These are phyloP conservation scores for Hylyphantes graminicola DNA, from an alignment of 1,140 invertebrate genomes.

Conservation along the genomic window DNA sequence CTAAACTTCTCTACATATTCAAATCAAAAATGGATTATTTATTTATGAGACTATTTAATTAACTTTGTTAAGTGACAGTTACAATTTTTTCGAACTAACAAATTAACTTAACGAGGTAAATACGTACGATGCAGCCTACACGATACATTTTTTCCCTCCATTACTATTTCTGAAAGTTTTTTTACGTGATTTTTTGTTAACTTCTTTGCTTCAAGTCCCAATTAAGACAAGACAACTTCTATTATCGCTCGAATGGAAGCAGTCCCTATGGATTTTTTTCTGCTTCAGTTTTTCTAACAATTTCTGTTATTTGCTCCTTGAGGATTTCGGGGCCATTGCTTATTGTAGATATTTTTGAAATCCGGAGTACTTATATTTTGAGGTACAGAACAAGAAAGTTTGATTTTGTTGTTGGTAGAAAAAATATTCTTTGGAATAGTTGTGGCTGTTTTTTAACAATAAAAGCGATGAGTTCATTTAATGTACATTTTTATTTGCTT, in stretches of 20 bases:
- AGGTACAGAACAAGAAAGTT: conserved; percentile 2
- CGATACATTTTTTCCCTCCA: conserved; percentile 10
- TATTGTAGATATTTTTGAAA: neutral
- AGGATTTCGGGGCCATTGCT: neutral
- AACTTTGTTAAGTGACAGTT: too few species aligned
- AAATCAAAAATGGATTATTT: too few species aligned
- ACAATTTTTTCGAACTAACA: too few species aligned
- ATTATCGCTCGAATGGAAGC: conserved; percentile 31
- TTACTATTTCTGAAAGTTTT: conserved; percentile 16
- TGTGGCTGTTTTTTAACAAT: too few species aligned
- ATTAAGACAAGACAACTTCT: conserved; percentile 39
- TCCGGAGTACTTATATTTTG: conserved; percentile 5
- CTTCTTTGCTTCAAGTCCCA: conserved; percentile 18
- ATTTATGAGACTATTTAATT: too few species aligned
- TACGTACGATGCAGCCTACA: conserved; percentile 12
- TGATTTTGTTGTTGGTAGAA: neutral
- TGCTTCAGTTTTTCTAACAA: conserved; percentile 4
- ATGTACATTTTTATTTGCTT: too few species aligned
- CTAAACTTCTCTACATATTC: too few species aligned
- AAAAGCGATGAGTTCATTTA: too few species aligned
- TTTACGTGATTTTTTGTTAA: neutral
- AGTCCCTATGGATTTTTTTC: conserved; percentile 27
- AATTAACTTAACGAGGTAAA: conserved; percentile 40
- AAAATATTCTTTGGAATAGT: too few species aligned
- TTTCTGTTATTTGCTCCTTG: neutral